These are phyloP conservation scores for Drosophila neocordata DNA, from an alignment of 1,140 invertebrate species.

Conservation along the genomic window DNA sequence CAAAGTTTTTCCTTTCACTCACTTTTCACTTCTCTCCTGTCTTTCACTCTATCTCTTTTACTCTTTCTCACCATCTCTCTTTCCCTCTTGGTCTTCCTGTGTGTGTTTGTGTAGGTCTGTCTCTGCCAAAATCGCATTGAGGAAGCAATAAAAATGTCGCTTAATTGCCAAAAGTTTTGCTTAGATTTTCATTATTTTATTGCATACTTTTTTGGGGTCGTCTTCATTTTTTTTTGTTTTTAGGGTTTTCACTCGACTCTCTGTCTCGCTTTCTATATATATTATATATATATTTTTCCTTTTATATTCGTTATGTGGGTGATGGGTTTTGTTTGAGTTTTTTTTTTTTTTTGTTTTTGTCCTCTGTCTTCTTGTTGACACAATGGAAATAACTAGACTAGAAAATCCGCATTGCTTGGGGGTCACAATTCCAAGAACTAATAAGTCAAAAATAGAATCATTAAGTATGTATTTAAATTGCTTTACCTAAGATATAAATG, in stretches of 20 bases:
- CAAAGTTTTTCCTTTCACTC: conserved; percentile 25
- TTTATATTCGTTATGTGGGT: neutral
- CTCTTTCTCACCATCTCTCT: neutral
- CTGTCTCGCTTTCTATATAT: neutral
- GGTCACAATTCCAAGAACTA: neutral
- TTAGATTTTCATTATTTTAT: conserved; percentile 71
- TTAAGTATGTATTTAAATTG: no score
- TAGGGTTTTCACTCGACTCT: neutral
- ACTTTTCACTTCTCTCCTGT: conserved; percentile 2
- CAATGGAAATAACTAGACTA: neutral
- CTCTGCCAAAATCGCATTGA: conserved; percentile 32
- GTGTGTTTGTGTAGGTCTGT: neutral
- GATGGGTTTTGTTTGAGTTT: conserved; percentile 25
- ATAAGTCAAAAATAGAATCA: no score
- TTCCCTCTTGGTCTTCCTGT: neutral
- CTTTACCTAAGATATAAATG: no score
- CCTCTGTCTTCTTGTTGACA: neutral
- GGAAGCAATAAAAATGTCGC: conserved; percentile 71
- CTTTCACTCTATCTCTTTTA: neutral
- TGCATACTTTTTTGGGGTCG: conserved; percentile 56
- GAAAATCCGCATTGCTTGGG: neutral
- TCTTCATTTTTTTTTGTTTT: conserved; percentile 17
- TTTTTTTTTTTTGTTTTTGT: neutral
- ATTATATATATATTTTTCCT: no score
- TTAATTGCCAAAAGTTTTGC: conserved; percentile 72